Conservation (phyloP, 2,797 vertebrate species). For the Champsocephalus gunnari region DNA sequence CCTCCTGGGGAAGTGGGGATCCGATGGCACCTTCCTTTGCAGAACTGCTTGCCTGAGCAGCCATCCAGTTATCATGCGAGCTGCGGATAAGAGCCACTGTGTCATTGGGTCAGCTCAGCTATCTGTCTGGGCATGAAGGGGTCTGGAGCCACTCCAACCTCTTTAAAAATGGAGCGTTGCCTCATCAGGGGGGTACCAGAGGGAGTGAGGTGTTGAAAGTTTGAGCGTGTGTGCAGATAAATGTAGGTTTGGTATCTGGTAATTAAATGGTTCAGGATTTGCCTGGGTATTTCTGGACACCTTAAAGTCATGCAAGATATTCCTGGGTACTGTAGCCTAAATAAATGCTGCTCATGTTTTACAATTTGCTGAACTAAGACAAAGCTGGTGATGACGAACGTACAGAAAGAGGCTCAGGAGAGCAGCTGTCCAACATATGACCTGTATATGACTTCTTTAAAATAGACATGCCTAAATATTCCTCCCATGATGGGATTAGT, state of each 20-base stretch:
- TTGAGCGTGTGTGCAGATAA: conserved; percentile 59
- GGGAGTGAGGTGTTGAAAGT: conserved; percentile 55
- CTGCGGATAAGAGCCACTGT: conserved; percentile 54
- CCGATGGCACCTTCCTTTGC: conserved; percentile 49
- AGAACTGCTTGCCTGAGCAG: conserved; percentile 44
- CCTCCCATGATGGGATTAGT: conserved; percentile 44
- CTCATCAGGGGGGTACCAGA: conserved; percentile 46
- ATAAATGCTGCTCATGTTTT: conserved; percentile 51
- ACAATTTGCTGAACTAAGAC: conserved; percentile 17
- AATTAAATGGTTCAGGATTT: conserved; percentile 64
- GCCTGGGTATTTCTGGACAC: conserved; percentile 73
- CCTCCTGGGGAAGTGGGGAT: conserved; percentile 53
- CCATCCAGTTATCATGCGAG: conserved; percentile 27
- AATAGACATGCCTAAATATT: conserved; percentile 66
- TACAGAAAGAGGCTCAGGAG: neutral
- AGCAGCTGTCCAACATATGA: conserved; percentile 65
- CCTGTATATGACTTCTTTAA: conserved; percentile 64
- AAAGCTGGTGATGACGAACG: conserved; percentile 7
- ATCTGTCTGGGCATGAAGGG: conserved; percentile 62
- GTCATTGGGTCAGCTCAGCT: conserved; percentile 71
- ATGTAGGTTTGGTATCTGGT: conserved; percentile 51
- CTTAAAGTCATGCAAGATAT: conserved; percentile 65
- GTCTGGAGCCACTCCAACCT: conserved; percentile 65
- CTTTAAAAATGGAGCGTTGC: conserved; percentile 62
- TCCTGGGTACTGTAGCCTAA: conserved; percentile 69